Percentiles rank a stretch among this genome's conserved stretches.
Conservation (phyloP, 2,113 vertebrate genomes). For the Chaenogobius annularis region DNA sequence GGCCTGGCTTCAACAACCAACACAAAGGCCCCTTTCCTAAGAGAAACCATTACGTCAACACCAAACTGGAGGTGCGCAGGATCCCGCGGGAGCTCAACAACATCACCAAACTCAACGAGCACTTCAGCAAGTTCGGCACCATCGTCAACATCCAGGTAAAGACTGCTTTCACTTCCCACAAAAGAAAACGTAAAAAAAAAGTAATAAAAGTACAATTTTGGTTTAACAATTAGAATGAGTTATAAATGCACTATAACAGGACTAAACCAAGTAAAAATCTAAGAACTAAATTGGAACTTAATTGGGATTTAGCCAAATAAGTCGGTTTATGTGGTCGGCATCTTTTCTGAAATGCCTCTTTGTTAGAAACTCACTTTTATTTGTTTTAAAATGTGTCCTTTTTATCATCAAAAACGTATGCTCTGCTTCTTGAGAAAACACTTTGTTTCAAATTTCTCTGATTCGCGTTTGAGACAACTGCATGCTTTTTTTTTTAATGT, state of each 20-base stretch:
- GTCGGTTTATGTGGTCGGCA: too few relatives aligned
- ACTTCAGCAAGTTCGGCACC: slow-evolving; percentile 98
- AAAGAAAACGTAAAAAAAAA: neutral
- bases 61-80: slow-evolving; percentile 93
- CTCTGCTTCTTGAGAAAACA: too few relatives aligned
- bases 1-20: slow-evolving; percentile 89
- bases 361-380: too few relatives aligned
- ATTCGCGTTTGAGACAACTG: too few relatives aligned
- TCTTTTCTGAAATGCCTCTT: too few relatives aligned
- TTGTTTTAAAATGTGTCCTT: too few relatives aligned
- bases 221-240: too few relatives aligned
- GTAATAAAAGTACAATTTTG: too few relatives aligned
- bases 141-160: slow-evolving; percentile 97
- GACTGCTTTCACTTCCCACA: neutral
- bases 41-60: slow-evolving; percentile 91
- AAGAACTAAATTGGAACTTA: neutral
- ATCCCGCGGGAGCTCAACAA: slow-evolving; percentile 95
- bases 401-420: too few relatives aligned
- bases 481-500: too few relatives aligned
- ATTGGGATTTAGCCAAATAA: neutral
- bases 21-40: slow-evolving; percentile 87
- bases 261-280: neutral
- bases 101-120: slow-evolving; percentile 95
- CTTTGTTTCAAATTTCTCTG: too few relatives aligned
- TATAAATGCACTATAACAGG: too few relatives aligned